phyloP scores from a whole-genome alignment of 37 sponge, comb jelly and placozoan genomes.

The Agelas oroides region DNA sequence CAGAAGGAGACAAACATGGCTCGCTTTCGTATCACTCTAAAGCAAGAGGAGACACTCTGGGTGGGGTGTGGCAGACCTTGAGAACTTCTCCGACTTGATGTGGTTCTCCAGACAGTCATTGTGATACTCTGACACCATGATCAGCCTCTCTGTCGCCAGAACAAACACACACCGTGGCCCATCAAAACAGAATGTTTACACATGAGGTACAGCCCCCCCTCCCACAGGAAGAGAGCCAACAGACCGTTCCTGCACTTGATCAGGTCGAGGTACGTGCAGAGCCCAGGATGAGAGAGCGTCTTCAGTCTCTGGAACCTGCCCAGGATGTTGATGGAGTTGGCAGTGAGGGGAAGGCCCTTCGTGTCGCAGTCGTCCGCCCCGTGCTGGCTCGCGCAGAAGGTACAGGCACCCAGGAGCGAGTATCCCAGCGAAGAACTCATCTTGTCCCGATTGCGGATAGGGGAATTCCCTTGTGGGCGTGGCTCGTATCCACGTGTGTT shows the following conservation, averaged over 20 bases:
- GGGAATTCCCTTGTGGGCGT: conserved; percentile 11
- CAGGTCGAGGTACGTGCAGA: conserved; percentile 85
- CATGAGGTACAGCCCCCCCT: no score
- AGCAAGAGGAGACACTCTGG: not conserved
- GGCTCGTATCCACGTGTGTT: not conserved
- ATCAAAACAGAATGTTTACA: no score
- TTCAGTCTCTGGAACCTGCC: conserved; percentile 85
- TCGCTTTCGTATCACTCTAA: not conserved
- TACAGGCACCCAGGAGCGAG: conserved; percentile 68
- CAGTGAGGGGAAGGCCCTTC: conserved; percentile 93
- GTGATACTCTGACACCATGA: conserved; percentile 87
- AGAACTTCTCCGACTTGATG: conserved; percentile 27
- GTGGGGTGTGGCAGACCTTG: not conserved
- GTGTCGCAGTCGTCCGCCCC: conserved; percentile 79
- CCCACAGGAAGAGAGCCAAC: no score
- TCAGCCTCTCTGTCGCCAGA: conserved; percentile 61
- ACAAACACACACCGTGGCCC: no score
- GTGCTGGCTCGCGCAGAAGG: conserved; percentile 85
- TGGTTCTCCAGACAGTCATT: conserved; percentile 75
- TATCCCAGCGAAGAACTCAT: conserved; percentile 48
- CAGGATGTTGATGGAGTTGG: conserved; percentile 80
- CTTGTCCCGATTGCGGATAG: no score
- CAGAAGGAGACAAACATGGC: not conserved
- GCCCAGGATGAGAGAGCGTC: conserved; percentile 67
- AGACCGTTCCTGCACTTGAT: conserved; percentile 74